A percentile compares a stretch with the other conserved stretches of the same genome.
Conservation (phyloP, 2,888 invertebrate genomes). For the Protophormia terraenovae region DNA sequence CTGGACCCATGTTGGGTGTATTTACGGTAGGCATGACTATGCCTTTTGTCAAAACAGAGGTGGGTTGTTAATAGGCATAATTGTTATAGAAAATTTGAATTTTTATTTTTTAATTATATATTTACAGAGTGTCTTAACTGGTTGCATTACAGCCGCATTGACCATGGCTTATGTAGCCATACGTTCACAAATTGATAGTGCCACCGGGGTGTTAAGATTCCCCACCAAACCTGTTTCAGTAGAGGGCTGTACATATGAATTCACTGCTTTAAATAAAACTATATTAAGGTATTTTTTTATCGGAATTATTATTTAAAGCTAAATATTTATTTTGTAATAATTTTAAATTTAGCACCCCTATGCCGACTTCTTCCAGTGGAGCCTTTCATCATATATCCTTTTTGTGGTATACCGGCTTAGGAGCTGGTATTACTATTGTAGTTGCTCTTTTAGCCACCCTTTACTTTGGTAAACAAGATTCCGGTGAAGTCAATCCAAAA, state of each 20-base stretch:
- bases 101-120: not conserved
- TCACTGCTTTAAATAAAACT: slow-evolving; percentile 71
- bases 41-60: slow-evolving; percentile 85
- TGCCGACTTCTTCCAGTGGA: not conserved
- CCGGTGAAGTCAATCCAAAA: slow-evolving; percentile 83
- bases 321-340: too few relatives aligned
- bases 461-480: slow-evolving; percentile 82
- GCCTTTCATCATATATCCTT: slow-evolving; percentile 85
- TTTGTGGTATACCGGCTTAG: slow-evolving; percentile 87
- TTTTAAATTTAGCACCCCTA: slow-evolving; percentile 7
- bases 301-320: not conserved
- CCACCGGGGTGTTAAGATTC: slow-evolving; percentile 82
- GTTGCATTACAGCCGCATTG: slow-evolving; percentile 84
- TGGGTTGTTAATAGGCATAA: slow-evolving; percentile 72
- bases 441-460: slow-evolving; percentile 84
- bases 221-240: slow-evolving; percentile 73
- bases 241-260: slow-evolving; percentile 72
- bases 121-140: slow-evolving; percentile 85
- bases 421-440: slow-evolving; percentile 84
- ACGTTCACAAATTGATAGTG: slow-evolving; percentile 86
- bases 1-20: slow-evolving; percentile 86
- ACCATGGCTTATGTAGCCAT: slow-evolving; percentile 86
- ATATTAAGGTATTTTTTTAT: slow-evolving; percentile 69
- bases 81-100: not conserved
- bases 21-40: slow-evolving; percentile 86